A percentile compares a stretch with the other conserved stretches of the same genome.
phyloP scores from a whole-genome alignment of 2,113 vertebrate species.

The Ptilorrhoa leucosticta region DNA sequence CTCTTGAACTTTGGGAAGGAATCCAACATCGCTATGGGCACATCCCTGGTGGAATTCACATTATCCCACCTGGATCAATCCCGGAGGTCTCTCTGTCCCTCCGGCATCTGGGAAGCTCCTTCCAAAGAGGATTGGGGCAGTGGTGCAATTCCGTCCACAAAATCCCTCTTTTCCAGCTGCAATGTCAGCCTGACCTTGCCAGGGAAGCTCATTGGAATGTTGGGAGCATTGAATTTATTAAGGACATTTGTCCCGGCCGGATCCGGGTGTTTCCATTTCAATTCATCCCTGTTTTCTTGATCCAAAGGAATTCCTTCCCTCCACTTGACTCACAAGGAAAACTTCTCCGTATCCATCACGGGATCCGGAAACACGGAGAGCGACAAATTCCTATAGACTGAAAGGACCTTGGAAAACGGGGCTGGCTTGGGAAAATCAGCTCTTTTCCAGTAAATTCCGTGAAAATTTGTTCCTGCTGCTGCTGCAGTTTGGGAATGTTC shows the following conservation, averaged over 20 bases:
- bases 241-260: not conserved
- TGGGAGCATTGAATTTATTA: not conserved
- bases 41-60: not conserved
- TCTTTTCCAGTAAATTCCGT: not conserved
- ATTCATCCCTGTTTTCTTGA: not conserved
- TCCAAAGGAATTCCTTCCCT: not conserved
- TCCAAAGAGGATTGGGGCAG: not conserved
- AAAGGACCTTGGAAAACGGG: not conserved
- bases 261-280: not conserved
- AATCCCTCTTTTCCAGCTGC: not conserved
- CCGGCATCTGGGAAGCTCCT: rapidly evolving
- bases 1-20: not conserved
- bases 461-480: not conserved
- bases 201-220: not conserved
- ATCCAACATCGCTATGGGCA: no score
- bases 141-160: not conserved
- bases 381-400: not conserved
- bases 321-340: not conserved
- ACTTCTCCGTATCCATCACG: not conserved
- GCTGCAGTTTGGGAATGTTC: not conserved
- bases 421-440: not conserved
- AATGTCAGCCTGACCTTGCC: not conserved
- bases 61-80: not conserved
- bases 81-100: not conserved
- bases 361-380: not conserved